Evolutionary conservation across 2,797 vertebrate genomes (phyloP).

Genomic region (Salmo trutta): DNA sequence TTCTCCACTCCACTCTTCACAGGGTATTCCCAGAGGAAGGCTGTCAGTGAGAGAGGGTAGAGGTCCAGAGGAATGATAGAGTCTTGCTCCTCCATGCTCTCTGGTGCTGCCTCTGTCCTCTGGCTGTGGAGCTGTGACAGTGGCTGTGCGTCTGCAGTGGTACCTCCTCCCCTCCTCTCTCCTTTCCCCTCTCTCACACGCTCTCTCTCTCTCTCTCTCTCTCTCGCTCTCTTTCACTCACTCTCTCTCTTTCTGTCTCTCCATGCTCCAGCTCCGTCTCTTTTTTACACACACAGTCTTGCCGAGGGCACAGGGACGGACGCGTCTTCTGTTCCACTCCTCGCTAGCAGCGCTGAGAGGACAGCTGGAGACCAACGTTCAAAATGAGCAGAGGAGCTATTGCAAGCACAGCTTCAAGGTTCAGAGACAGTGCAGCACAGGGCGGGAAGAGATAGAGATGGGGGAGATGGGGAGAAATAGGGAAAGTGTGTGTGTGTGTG

Average conservation of each 20-base stretch:
- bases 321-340: neutral
- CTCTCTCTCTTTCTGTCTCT: neutral
- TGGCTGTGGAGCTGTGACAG: slow-evolving; percentile 18
- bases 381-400: neutral
- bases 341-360: slow-evolving; percentile 1
- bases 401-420: slow-evolving; percentile 1
- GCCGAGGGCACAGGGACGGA: neutral
- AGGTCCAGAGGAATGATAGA: neutral
- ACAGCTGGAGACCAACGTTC: slow-evolving; percentile 9
- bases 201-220: neutral
- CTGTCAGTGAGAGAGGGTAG: neutral
- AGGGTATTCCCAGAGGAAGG: neutral
- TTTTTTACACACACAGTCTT: neutral
- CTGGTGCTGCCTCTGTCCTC: slow-evolving; percentile 9
- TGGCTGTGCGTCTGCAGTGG: slow-evolving; percentile 11
- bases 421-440: neutral
- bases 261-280: neutral
- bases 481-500: too few species aligned
- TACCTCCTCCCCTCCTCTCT: slow-evolving; percentile 2
- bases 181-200: neutral
- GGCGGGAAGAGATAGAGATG: too few species aligned
- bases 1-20: neutral
- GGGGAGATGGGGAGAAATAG: too few species aligned
- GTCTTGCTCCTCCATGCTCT: slow-evolving; percentile 9
- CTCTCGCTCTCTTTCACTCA: neutral